These are phyloP conservation scores for Orchesella flavescens DNA, from an alignment of 2,888 invertebrate species.

Conservation along the genomic window DNA sequence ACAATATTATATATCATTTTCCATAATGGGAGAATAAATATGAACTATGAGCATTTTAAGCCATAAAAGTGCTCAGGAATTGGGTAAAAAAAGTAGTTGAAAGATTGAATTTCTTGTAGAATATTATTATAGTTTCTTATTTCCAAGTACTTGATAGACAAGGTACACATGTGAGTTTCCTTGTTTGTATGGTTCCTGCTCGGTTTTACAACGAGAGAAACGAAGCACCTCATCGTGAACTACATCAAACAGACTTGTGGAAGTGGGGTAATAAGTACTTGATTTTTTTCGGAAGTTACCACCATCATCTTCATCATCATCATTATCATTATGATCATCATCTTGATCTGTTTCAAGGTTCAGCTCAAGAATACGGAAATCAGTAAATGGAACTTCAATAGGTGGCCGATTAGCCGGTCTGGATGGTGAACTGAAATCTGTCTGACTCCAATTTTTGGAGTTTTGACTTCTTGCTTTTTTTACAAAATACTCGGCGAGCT, in stretches of 20 bases:
- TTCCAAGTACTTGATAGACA: slow-evolving; percentile 40
- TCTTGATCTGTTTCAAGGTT: slow-evolving; percentile 19
- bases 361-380: slow-evolving; percentile 56
- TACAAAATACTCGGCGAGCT: slow-evolving; percentile 38
- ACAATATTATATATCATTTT: too few species aligned
- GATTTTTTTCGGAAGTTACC: slow-evolving; percentile 21
- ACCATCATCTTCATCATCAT: slow-evolving; percentile 6
- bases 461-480: neutral
- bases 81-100: neutral
- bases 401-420: neutral
- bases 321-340: neutral
- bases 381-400: slow-evolving; percentile 30
- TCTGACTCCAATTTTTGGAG: neutral
- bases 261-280: neutral
- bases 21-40: too few species aligned
- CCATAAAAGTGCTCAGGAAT: neutral
- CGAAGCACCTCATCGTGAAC: neutral
- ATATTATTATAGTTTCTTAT: neutral
- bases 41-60: neutral
- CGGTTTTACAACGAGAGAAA: neutral
- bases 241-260: neutral
- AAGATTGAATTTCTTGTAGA: neutral
- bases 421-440: neutral
- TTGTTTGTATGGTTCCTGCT: slow-evolving; percentile 28
- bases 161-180: slow-evolving; percentile 24